Conservation (phyloP, 2,797 vertebrate genomes). For the Poeciliopsis gracilis region DNA sequence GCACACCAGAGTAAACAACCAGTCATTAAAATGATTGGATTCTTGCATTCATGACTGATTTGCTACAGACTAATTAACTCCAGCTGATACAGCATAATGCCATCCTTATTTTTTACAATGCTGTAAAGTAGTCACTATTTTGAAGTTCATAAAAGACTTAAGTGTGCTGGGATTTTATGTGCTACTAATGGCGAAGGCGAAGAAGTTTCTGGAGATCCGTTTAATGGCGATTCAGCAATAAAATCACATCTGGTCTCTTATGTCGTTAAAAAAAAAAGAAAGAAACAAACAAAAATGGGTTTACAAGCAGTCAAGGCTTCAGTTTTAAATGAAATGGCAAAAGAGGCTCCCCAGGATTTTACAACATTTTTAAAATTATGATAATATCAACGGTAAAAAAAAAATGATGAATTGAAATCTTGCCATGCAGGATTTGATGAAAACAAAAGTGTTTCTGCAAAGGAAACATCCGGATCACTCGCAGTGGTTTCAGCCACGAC, state of each 20-base stretch:
- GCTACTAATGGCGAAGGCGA: neutral
- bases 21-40: neutral
- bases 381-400: neutral
- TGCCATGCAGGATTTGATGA: neutral
- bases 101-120: neutral
- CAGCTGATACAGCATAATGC: neutral
- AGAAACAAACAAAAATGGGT: neutral
- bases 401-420: neutral
- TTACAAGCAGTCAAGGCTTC: neutral
- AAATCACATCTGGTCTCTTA: neutral
- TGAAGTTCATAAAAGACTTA: neutral
- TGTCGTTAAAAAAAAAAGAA: neutral
- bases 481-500: no score
- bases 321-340: neutral
- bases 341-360: neutral
- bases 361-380: neutral
- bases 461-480: no score
- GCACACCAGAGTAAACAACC: neutral
- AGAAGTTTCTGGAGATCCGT: neutral
- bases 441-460: neutral
- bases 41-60: neutral
- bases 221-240: neutral
- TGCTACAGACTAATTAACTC: neutral
- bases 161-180: neutral
- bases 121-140: neutral